Evolutionary conservation across 2,888 invertebrate species (phyloP), one percentile per base, ranked within the genome.

Genomic region (Pammene aurita): DNA sequence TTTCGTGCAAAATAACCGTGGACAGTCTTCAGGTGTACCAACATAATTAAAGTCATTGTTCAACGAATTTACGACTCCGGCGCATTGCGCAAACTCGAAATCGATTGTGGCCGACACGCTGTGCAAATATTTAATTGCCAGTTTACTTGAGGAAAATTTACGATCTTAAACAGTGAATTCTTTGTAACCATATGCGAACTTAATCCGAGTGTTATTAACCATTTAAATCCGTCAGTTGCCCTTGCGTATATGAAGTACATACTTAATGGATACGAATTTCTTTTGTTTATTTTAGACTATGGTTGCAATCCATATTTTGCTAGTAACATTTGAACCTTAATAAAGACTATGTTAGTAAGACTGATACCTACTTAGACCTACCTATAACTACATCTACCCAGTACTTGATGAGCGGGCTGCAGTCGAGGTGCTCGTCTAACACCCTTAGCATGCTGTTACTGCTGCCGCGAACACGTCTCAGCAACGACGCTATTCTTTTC

Each of bases 1-100:
- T 68, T 44, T 46, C n/a, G 34, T 14, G 41, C 11, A 54, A 44
- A 69, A 55, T 44, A 61, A 52, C 54, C 46, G 38, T 64, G 55
- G 60, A 64, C 34, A 54, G 42, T 63, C 50, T 60, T 34, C 60
- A 63, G 52, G 13, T 55, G 44, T 41, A 62, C 56, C 56, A 57
- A 67, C 56, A 63, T 48, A 71, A 71, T 71, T 71, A 58, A 71
- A 63, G 46, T 58, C 67, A 58, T 71, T 71, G 70, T 71, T 70
- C 54, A 61, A 35, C 41, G 66, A 70, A 71, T 70, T 66, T 62
- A 71, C 56, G 54, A 46, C 55, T 66, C 50, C 13, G 34, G 58
- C 52, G 66, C 60, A 66, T 56, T 62, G 55, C 52, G 63, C 61
- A 62, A 52, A 62, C 46, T 64, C 65, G 35, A 66, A 62, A 50